These are phyloP conservation scores for Blastobasis adustella DNA, from an alignment of 2,888 invertebrate genomes.

Conservation along the genomic window DNA sequence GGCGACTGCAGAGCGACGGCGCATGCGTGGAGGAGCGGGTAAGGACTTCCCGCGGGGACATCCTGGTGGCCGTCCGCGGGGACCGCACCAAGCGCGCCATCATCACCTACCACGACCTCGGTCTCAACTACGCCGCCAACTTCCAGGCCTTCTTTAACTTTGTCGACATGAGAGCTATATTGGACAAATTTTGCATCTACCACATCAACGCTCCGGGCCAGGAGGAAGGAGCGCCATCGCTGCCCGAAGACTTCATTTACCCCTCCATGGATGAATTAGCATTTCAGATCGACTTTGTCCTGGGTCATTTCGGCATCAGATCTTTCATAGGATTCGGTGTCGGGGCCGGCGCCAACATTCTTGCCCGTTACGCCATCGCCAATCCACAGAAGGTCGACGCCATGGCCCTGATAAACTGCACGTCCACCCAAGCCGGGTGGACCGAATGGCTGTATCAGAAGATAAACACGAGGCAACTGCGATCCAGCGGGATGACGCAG, in stretches of 20 bases:
- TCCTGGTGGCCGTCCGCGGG: constrained; percentile 96
- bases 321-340: constrained; percentile 97
- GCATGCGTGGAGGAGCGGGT: constrained; percentile 82
- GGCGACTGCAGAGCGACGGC: constrained; percentile 70
- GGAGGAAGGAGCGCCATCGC: constrained; percentile 93
- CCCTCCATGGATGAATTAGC: constrained; percentile 98
- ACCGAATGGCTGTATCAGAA: constrained; percentile 99
- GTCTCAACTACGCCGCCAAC: constrained; percentile 95
- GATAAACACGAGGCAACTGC: constrained; percentile 90
- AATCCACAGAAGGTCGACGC: constrained; percentile 93
- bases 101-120: constrained; percentile 98
- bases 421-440: constrained; percentile 96
- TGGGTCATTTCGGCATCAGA: constrained; percentile 92
- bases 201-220: constrained; percentile 99
- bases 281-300: constrained; percentile 90
- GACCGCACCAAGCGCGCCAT: constrained; percentile 94
- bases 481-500: constrained; percentile 94
- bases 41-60: constrained; percentile 91
- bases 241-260: constrained; percentile 92
- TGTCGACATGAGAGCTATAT: constrained; percentile 89
- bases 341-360: constrained; percentile 97
- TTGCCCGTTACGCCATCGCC: constrained; percentile 91
- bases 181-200: constrained; percentile 97
- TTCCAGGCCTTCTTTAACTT: constrained; percentile 97
- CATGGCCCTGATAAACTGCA: constrained; percentile 93